Evolutionary conservation across 2,113 vertebrate genomes (phyloP).

Genomic region (Pygoscelis antarcticus): DNA sequence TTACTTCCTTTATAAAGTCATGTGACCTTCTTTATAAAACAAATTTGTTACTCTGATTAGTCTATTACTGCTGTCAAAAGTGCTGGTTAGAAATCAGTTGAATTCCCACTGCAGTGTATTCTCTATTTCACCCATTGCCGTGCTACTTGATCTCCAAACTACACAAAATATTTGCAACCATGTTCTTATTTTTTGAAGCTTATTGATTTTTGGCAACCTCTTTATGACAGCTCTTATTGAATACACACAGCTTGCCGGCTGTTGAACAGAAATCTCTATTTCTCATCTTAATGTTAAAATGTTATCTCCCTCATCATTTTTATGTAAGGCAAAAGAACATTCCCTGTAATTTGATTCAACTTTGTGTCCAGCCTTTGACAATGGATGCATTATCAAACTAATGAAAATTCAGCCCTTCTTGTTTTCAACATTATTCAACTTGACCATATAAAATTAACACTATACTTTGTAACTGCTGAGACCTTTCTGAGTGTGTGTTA

Average conservation of each 20-base stretch:
- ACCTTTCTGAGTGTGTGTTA: not conserved
- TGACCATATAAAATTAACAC: not conserved
- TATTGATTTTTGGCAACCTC: not conserved
- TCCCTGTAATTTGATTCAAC: not conserved
- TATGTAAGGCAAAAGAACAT: not conserved
- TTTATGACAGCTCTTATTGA: not conserved
- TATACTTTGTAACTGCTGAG: not conserved
- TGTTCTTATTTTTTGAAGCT: not conserved
- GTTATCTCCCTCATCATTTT: not conserved
- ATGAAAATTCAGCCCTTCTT: not conserved
- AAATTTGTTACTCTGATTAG: not conserved
- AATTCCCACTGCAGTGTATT: not conserved
- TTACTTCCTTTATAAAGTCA: not conserved
- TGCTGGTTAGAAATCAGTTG: not conserved
- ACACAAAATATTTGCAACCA: not conserved
- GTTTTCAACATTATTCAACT: not conserved
- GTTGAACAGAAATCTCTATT: not conserved
- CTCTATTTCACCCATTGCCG: not conserved
- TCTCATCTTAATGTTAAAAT: not conserved
- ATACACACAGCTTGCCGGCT: not conserved
- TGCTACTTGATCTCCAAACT: not conserved
- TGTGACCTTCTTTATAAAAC: not conserved
- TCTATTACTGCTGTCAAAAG: not conserved
- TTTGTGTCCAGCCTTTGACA: not conserved
- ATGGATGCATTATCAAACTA: not conserved